A percentile compares a stretch with the other conserved stretches of the same genome.
phyloP scores from a whole-genome alignment of 1,140 invertebrate genomes.

The Pachypeltis micranthus region DNA sequence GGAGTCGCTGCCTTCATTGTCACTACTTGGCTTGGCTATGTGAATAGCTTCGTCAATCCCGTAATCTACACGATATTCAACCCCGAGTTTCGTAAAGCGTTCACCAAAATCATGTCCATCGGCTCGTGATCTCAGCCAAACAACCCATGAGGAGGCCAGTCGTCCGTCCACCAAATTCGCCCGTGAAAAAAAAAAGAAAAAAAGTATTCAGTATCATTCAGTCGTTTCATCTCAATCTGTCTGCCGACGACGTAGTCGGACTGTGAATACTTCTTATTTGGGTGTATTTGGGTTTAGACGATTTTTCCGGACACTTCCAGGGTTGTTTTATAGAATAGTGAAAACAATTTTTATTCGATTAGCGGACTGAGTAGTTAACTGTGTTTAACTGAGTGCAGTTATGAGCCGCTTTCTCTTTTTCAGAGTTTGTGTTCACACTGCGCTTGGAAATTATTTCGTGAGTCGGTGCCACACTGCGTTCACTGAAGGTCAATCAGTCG shows the following conservation, averaged over 20 bases:
- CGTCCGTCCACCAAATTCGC: conserved; percentile 4
- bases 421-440: too few relatives aligned
- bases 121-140: conserved; percentile 31
- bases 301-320: background rate
- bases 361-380: too few relatives aligned
- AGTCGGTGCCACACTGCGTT: too few relatives aligned
- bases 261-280: background rate
- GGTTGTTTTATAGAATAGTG: background rate
- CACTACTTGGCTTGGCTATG: conserved; percentile 97
- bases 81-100: conserved; percentile 96
- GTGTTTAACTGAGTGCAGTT: too few relatives aligned
- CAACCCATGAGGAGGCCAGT: background rate
- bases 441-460: too few relatives aligned
- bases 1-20: conserved; percentile 83
- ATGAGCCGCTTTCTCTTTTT: too few relatives aligned
- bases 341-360: too few relatives aligned
- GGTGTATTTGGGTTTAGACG: background rate
- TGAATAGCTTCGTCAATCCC: conserved; percentile 96
- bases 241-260: background rate
- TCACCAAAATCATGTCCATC: conserved; percentile 75
- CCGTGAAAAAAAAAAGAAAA: too few relatives aligned
- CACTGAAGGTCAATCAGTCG: too few relatives aligned
- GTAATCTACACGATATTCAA: conserved; percentile 99
- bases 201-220: background rate
- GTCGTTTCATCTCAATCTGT: background rate